Evolutionary conservation across 1,140 invertebrate species (phyloP).

Genomic region (Trichonephila clavata): DNA sequence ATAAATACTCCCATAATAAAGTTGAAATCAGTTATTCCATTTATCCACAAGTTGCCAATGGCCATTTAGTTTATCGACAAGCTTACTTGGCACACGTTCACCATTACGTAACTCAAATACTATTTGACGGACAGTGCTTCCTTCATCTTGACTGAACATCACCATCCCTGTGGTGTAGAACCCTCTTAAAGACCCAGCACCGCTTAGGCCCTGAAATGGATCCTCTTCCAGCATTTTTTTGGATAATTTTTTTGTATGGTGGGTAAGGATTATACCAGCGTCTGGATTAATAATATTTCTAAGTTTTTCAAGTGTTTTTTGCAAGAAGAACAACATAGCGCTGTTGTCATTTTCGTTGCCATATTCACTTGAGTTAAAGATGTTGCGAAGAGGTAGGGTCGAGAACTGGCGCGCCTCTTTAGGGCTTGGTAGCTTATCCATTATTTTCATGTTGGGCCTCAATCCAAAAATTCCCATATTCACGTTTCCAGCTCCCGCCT

Average conservation of each 20-base stretch:
- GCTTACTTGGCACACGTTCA: conserved; percentile 15
- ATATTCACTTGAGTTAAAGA: neutral
- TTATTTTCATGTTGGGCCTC: too few relatives aligned
- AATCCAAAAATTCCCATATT: too few relatives aligned
- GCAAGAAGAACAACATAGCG: conserved; percentile 11
- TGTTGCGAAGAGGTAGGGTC: conserved; percentile 2
- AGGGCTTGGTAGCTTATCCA: too few relatives aligned
- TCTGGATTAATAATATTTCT: conserved; percentile 9
- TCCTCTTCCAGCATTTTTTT: conserved; percentile 1
- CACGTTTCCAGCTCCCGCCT: too few relatives aligned
- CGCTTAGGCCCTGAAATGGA: neutral
- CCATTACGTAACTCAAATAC: conserved; percentile 17
- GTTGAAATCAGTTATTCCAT: too few relatives aligned
- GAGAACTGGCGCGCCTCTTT: too few relatives aligned
- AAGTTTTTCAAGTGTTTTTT: conserved; percentile 5
- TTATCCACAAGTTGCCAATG: too few relatives aligned
- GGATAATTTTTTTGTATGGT: conserved; percentile 11
- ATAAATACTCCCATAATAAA: too few relatives aligned
- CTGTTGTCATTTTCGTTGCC: neutral
- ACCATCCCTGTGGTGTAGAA: neutral
- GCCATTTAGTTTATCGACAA: neutral
- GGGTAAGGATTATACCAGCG: neutral
- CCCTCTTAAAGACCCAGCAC: neutral
- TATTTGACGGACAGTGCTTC: conserved; percentile 8
- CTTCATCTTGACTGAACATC: conserved; percentile 8